phyloP scores from a whole-genome alignment of 2,113 vertebrate genomes.

The Erpornis zantholeuca region DNA sequence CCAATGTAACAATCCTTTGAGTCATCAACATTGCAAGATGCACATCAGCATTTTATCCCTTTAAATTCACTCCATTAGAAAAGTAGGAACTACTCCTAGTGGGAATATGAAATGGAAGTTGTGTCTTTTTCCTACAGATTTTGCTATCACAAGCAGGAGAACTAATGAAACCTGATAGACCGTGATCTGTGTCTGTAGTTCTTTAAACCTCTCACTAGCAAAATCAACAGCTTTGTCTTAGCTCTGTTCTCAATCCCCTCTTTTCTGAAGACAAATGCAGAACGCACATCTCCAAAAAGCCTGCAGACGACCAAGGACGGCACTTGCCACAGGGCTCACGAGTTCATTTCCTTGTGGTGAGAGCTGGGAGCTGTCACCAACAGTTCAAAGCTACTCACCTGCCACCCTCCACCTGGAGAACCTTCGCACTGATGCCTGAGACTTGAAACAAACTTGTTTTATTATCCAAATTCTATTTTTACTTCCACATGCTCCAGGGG shows the following conservation, averaged over 20 bases:
- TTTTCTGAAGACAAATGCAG: neutral
- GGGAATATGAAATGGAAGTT: neutral
- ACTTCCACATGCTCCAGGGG: neutral
- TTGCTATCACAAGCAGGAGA: neutral
- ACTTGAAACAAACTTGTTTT: neutral
- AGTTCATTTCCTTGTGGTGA: neutral
- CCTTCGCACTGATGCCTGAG: neutral
- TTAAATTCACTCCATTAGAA: neutral
- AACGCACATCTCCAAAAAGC: neutral
- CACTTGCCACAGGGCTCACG: neutral
- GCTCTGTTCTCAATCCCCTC: neutral
- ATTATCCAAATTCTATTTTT: neutral
- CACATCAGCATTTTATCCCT: neutral
- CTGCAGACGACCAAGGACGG: neutral
- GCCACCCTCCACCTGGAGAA: neutral
- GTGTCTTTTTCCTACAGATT: neutral
- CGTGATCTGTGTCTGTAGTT: neutral
- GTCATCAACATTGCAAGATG: neutral
- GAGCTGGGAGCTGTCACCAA: neutral
- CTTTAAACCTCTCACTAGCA: neutral
- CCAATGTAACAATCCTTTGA: neutral
- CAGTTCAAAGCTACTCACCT: neutral
- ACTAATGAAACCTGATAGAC: neutral
- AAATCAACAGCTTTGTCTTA: neutral
- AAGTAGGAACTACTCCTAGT: neutral